A percentile compares a stretch with the other conserved stretches of the same genome.
Conservation (phyloP, 1,140 invertebrate genomes). For the Drosophila sproati region DNA sequence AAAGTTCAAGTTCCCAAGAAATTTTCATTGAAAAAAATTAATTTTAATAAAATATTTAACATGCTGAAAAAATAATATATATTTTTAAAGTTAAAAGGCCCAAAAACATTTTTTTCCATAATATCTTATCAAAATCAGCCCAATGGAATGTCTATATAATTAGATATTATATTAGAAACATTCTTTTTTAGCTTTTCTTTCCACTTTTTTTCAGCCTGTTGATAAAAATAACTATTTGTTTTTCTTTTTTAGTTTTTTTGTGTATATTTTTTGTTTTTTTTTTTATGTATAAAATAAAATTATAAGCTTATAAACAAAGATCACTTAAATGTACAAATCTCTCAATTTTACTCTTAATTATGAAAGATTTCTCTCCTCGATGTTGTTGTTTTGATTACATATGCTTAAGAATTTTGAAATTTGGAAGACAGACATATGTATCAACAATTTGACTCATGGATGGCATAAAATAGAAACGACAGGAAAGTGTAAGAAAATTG, state of each 20-base stretch:
- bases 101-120: too few relatives aligned
- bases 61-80: too few relatives aligned
- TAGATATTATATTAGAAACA: too few relatives aligned
- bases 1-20: too few relatives aligned
- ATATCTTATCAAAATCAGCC: too few relatives aligned
- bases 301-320: conserved; percentile 85
- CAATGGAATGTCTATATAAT: too few relatives aligned
- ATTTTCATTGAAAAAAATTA: not conserved
- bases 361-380: conserved; percentile 76
- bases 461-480: conserved; percentile 13
- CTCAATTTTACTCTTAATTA: conserved; percentile 74
- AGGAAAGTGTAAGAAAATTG: conserved; percentile 35
- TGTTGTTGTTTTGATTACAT: conserved; percentile 62
- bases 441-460: conserved; percentile 39
- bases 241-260: conserved; percentile 53
- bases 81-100: too few relatives aligned
- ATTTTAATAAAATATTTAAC: too few relatives aligned
- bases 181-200: not conserved
- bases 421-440: conserved; percentile 34
- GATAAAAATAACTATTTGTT: conserved; percentile 18
- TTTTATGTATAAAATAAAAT: conserved; percentile 84
- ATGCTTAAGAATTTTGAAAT: conserved; percentile 24
- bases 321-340: conserved; percentile 85
- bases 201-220: not conserved
- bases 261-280: conserved; percentile 70